Evolutionary conservation across 2,888 invertebrate species (phyloP).

Genomic region (Scrobipalpa atriplicella): DNA sequence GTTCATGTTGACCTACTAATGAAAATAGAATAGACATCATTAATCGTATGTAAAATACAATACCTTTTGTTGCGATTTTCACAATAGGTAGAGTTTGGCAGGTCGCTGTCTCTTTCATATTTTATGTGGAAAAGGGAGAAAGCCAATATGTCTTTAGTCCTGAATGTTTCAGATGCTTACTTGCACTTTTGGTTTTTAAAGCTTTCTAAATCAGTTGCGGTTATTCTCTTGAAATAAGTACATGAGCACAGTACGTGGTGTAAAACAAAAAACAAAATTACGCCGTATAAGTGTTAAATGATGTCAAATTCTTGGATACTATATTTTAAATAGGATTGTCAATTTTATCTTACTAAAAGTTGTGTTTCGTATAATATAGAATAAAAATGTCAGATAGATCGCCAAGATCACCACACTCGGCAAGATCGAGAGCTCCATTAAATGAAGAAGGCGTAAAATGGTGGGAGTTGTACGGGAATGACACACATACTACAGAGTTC

Average conservation of each 20-base stretch:
- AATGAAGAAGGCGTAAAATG: constrained; percentile 55
- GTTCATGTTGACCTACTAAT: constrained; percentile 59
- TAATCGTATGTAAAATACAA: constrained; percentile 43
- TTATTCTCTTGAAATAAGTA: not conserved
- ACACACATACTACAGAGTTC: not conserved
- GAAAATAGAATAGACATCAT: constrained; percentile 40
- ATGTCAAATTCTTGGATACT: too few relatives aligned
- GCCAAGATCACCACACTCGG: constrained; percentile 51
- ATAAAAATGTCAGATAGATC: constrained; percentile 48
- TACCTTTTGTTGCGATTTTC: constrained; percentile 40
- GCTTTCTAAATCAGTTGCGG: constrained; percentile 19
- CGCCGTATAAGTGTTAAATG: not conserved
- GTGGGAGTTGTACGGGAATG: constrained; percentile 63
- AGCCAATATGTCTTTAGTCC: not conserved
- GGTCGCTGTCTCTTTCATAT: constrained; percentile 10
- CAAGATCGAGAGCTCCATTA: constrained; percentile 70
- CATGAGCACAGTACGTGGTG: not conserved
- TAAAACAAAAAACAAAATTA: not conserved
- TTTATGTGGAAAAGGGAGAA: not conserved
- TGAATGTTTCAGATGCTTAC: constrained; percentile 26
- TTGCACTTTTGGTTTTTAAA: constrained; percentile 28
- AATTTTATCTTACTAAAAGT: not conserved
- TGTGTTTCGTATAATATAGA: too few relatives aligned
- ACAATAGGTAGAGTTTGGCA: constrained; percentile 3
- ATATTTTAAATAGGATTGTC: too few relatives aligned